Conservation (phyloP, 2,797 vertebrate genomes). For the Trachops cirrhosus region DNA sequence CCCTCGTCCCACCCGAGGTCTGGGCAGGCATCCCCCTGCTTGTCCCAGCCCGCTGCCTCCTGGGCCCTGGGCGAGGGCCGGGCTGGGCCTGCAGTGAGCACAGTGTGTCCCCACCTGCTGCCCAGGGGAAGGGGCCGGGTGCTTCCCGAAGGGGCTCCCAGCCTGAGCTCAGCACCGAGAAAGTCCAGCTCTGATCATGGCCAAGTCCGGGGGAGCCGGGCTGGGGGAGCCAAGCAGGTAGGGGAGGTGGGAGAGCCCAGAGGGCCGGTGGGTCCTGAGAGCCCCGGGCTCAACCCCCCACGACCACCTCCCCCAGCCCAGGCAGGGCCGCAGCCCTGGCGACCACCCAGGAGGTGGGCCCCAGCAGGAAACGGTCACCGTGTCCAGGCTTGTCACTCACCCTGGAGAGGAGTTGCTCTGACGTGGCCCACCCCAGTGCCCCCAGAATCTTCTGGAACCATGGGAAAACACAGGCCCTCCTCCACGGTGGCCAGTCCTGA, state of each 20-base stretch:
- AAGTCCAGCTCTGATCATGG: no score
- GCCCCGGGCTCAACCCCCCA: not conserved
- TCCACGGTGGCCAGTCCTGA: not conserved
- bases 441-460: not conserved
- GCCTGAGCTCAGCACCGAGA: no score
- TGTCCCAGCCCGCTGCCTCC: not conserved
- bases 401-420: not conserved
- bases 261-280: not conserved
- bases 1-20: not conserved
- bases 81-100: not conserved
- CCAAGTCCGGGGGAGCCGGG: no score
- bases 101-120: not conserved
- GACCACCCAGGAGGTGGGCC: not conserved
- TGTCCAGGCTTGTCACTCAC: not conserved
- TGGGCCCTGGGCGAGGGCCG: not conserved
- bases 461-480: not conserved
- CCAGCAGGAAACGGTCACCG: not conserved
- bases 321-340: not conserved
- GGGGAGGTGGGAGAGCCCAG: no score
- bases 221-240: not conserved
- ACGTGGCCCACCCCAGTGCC: not conserved
- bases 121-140: not conserved
- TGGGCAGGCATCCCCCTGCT: not conserved
- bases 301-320: no score
- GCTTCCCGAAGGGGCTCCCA: no score